Percentiles rank a stretch among this genome's conserved stretches.
phyloP scores from a whole-genome alignment of 2,797 vertebrate genomes.

The Platalea minor region DNA sequence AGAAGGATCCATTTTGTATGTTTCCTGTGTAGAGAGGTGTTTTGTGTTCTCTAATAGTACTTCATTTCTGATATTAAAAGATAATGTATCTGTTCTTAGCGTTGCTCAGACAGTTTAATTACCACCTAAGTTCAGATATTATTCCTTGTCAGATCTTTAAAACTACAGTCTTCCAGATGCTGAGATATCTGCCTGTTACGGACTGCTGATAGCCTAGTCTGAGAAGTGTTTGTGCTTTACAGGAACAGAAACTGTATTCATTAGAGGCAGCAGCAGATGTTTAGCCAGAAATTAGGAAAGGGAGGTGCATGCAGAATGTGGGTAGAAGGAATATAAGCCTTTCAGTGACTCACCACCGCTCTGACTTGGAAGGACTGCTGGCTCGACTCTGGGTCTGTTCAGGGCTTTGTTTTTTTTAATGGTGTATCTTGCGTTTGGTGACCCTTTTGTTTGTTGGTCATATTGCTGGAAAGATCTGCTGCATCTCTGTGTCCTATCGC shows the following conservation, averaged over 20 bases:
- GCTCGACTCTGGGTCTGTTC: background rate
- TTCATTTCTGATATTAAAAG: constrained; percentile 67
- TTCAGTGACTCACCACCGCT: background rate
- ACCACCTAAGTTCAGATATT: constrained; percentile 69
- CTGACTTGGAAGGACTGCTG: background rate
- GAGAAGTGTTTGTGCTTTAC: constrained; percentile 23
- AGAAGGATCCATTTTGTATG: constrained; percentile 64
- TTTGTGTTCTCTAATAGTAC: constrained; percentile 64
- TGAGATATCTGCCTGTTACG: constrained; percentile 55
- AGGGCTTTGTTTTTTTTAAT: background rate
- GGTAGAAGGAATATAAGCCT: background rate
- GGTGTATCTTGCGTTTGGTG: background rate
- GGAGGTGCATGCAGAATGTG: background rate
- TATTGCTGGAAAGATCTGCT: background rate
- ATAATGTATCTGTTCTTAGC: constrained; percentile 60
- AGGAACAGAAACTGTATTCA: background rate
- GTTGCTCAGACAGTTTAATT: constrained; percentile 67
- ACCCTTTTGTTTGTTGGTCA: background rate
- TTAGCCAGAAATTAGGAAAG: constrained; percentile 8
- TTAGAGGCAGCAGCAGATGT: constrained; percentile 1
- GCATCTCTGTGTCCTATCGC: background rate
- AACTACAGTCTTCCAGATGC: constrained; percentile 41
- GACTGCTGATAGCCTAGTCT: constrained; percentile 26
- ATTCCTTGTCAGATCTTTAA: constrained; percentile 65
- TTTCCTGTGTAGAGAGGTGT: constrained; percentile 55